These are phyloP conservation scores for Lasiommata megera DNA, from an alignment of 2,888 invertebrate genomes.

Conservation along the genomic window DNA sequence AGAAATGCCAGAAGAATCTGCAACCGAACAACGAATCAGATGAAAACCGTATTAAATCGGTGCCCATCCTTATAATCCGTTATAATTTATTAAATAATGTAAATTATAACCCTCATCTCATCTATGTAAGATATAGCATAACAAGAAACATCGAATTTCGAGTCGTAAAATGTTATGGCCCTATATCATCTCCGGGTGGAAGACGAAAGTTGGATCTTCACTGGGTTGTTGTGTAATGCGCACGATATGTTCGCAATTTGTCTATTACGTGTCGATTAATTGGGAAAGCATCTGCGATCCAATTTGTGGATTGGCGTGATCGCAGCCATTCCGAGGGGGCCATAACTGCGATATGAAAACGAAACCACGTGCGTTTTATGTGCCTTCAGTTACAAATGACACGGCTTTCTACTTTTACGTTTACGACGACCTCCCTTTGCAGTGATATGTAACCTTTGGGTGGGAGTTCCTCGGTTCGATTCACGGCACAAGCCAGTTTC, in stretches of 20 bases:
- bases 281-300: slow-evolving; percentile 33
- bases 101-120: no score
- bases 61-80: no score
- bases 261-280: slow-evolving; percentile 33
- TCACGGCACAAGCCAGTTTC: no score
- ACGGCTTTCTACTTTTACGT: slow-evolving; percentile 58
- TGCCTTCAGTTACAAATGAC: slow-evolving; percentile 42
- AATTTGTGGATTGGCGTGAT: slow-evolving; percentile 38
- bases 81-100: no score
- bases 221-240: slow-evolving; percentile 21
- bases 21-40: no score
- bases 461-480: no score
- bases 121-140: no score
- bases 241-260: slow-evolving; percentile 26
- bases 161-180: slow-evolving; percentile 15
- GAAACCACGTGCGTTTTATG: slow-evolving; percentile 46
- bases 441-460: no score
- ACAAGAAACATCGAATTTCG: slow-evolving; percentile 10
- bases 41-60: no score
- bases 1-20: no score
- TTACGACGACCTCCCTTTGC: neutral
- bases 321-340: slow-evolving; percentile 34
- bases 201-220: slow-evolving; percentile 18
- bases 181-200: slow-evolving; percentile 9
- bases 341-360: slow-evolving; percentile 49